Evolutionary conservation across 2,113 vertebrate genomes (phyloP).

Genomic region (Apus apus): DNA sequence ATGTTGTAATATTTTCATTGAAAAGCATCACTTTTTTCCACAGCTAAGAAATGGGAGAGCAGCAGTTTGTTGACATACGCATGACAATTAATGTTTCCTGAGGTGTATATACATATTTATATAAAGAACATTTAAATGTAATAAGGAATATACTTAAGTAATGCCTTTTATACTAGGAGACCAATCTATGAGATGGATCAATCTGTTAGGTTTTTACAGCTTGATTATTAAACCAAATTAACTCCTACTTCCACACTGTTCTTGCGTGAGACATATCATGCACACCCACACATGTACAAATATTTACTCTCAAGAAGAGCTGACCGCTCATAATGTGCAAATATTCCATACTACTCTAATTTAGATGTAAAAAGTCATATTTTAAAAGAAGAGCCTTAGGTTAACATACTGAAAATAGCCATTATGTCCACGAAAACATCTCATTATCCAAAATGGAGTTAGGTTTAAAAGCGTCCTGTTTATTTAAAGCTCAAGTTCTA

Average conservation of each 20-base stretch:
- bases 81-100: neutral
- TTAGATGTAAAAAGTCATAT: neutral
- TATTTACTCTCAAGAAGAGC: constrained; percentile 37
- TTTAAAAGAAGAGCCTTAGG: neutral
- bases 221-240: constrained; percentile 39
- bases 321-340: constrained; percentile 40
- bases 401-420: constrained; percentile 25
- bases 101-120: neutral
- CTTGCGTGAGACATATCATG: neutral
- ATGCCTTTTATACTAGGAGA: neutral
- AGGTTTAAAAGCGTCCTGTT: constrained; percentile 22
- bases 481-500: constrained; percentile 46
- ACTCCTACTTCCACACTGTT: neutral
- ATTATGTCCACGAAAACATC: constrained; percentile 23
- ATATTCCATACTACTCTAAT: neutral
- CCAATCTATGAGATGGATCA: neutral
- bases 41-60: neutral
- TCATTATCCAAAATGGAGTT: constrained; percentile 34
- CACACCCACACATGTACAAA: constrained; percentile 11
- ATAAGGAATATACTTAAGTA: neutral
- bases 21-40: neutral
- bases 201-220: constrained; percentile 17
- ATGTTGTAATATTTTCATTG: neutral
- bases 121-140: neutral
- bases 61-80: neutral